phyloP scores from a whole-genome alignment of 2,888 invertebrate species.

The Adineta ricciae region DNA sequence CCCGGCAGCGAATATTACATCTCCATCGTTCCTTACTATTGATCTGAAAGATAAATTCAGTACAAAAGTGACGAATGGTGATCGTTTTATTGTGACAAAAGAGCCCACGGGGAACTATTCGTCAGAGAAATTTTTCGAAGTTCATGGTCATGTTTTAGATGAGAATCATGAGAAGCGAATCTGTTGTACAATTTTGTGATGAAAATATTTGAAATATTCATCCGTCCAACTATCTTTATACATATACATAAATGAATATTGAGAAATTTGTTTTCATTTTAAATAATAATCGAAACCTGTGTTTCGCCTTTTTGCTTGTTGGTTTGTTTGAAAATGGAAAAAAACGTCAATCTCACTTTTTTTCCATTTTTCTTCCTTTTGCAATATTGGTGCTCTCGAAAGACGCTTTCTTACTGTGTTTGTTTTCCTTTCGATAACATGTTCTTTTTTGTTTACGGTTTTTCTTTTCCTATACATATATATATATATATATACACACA shows the following conservation, averaged over 20 bases:
- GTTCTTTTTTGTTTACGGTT: not conserved
- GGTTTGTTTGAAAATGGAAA: not conserved
- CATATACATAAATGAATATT: not conserved
- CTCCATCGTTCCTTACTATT: not conserved
- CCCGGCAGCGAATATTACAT: not conserved
- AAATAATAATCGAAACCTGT: not conserved
- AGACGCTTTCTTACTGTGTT: not conserved
- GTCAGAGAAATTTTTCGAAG: not conserved
- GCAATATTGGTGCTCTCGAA: not conserved
- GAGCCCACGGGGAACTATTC: not conserved
- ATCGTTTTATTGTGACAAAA: not conserved
- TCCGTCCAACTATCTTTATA: not conserved
- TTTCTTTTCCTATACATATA: not conserved
- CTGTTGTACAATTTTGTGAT: slow-evolving; percentile 14
- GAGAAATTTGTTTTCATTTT: not conserved
- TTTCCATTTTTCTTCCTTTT: not conserved
- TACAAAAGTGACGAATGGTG: not conserved
- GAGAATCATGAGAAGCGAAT: slow-evolving; percentile 3
- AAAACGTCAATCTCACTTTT: not conserved
- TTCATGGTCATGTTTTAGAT: not conserved
- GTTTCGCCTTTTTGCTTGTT: not conserved
- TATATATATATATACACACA: too few species aligned
- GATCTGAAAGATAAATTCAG: not conserved
- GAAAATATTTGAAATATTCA: not conserved
- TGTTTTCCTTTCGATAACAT: not conserved